phyloP scores from a whole-genome alignment of 1,140 invertebrate genomes.

The Eciton burchellii region DNA sequence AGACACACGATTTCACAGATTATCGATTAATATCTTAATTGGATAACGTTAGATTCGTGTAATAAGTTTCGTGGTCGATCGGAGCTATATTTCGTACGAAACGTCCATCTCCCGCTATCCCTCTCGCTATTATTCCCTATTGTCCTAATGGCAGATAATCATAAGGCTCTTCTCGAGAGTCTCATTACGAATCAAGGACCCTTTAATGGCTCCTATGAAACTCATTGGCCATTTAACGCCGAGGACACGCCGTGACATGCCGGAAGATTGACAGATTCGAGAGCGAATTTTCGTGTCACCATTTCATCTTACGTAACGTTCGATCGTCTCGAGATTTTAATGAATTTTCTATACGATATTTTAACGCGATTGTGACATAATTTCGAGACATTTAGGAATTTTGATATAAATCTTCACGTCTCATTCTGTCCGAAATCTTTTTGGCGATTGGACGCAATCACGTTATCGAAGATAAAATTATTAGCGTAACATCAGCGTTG shows the following conservation, averaged over 20 bases:
- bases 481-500: background rate
- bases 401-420: background rate
- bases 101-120: constrained; percentile 30
- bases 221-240: constrained; percentile 80
- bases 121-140: constrained; percentile 77
- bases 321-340: constrained; percentile 11
- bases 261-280: constrained; percentile 75
- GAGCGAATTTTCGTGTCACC: constrained; percentile 75
- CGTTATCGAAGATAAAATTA: background rate
- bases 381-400: background rate
- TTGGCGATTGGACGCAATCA: background rate
- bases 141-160: constrained; percentile 82
- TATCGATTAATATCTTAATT: constrained; percentile 2
- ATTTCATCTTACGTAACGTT: constrained; percentile 48
- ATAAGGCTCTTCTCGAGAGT: constrained; percentile 80
- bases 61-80: constrained; percentile 14
- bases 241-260: constrained; percentile 68
- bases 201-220: constrained; percentile 77
- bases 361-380: background rate
- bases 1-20: background rate
- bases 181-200: constrained; percentile 81
- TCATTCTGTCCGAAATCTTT: background rate
- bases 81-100: constrained; percentile 56
- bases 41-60: constrained; percentile 6
- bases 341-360: background rate